Evolutionary conservation across 64 coral and sea anemone species (phyloP).

Genomic region (Dendrophyllia cribrosa): DNA sequence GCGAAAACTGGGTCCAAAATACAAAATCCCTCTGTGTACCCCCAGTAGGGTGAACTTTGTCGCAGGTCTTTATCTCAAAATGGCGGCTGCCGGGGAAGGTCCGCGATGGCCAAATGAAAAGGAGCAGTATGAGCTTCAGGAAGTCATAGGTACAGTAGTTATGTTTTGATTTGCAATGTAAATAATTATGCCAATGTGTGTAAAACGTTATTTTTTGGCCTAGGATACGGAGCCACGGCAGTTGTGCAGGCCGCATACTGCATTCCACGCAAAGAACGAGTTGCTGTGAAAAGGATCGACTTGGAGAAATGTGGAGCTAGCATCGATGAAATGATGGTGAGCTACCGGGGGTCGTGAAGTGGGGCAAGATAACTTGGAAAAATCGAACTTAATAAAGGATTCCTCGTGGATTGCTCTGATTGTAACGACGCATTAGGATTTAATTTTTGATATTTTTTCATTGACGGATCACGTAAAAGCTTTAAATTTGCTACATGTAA

Average conservation of each 20-base stretch:
- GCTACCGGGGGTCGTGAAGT: background rate
- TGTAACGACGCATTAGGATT: too few species aligned
- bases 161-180: background rate
- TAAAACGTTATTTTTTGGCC: background rate
- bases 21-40: background rate
- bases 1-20: too few species aligned
- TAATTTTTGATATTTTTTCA: too few species aligned
- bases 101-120: conserved; percentile 85
- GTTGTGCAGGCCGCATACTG: conserved; percentile 95
- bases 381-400: background rate
- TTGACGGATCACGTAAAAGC: too few species aligned
- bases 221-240: conserved; percentile 96
- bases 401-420: background rate
- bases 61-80: conserved; percentile 43
- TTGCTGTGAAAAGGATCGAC: conserved; percentile 98
- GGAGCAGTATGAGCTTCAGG: conserved; percentile 89
- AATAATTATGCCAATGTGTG: too few species aligned
- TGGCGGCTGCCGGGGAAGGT: conserved; percentile 89
- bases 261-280: conserved; percentile 71
- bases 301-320: conserved; percentile 97
- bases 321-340: conserved; percentile 99
- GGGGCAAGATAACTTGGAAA: background rate
- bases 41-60: background rate
- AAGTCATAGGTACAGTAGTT: conserved; percentile 92
- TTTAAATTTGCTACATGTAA: too few species aligned